Evolutionary conservation across 2,888 invertebrate species (phyloP).

Genomic region (Chesias legatella): DNA sequence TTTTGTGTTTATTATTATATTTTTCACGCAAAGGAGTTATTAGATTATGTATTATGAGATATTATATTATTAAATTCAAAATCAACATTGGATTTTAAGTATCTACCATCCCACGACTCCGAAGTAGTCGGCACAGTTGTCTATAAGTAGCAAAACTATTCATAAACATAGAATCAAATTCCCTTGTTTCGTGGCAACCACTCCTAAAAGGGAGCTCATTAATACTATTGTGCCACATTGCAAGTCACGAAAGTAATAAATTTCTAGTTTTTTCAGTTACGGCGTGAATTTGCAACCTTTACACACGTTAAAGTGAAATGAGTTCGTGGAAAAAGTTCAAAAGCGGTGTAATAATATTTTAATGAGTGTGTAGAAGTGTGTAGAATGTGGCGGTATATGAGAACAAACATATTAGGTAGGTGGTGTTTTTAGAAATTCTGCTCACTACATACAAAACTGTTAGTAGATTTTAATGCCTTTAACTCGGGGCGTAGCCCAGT

Average conservation of each 20-base stretch:
- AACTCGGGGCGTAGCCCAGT: no score
- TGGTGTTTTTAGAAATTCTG: no score
- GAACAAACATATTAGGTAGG: background rate
- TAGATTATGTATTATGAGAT: no score
- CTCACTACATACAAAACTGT: no score
- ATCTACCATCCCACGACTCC: no score
- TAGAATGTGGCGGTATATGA: constrained; percentile 6
- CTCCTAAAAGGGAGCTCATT: constrained; percentile 38
- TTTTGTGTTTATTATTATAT: no score
- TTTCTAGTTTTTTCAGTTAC: constrained; percentile 49
- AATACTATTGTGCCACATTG: constrained; percentile 43
- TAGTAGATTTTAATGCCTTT: no score
- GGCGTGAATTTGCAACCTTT: constrained; percentile 42
- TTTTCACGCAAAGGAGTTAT: no score
- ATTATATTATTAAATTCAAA: no score
- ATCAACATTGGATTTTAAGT: no score
- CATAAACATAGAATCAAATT: constrained; percentile 1
- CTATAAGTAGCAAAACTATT: no score
- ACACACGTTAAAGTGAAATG: constrained; percentile 38
- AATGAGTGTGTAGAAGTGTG: constrained; percentile 34
- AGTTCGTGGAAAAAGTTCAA: constrained; percentile 34
- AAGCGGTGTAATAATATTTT: constrained; percentile 29
- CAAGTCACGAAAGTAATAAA: constrained; percentile 72
- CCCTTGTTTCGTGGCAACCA: background rate
- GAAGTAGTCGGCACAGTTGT: no score